These are phyloP conservation scores for Scaptomyza graminum DNA, from an alignment of 1,140 invertebrate species.

Conservation along the genomic window DNA sequence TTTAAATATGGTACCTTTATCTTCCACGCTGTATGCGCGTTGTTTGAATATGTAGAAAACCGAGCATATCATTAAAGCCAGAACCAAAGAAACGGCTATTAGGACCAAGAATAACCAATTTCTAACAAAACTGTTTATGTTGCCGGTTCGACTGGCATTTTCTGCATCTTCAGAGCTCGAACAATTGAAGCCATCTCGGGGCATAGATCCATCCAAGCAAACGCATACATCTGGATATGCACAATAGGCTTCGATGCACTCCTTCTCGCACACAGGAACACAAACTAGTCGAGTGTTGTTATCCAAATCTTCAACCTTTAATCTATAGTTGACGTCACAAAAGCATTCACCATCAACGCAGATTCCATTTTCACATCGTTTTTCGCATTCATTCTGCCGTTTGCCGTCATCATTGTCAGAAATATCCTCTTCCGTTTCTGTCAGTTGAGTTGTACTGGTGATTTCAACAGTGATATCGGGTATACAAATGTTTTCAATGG, in stretches of 20 bases:
- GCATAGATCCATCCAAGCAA: constrained; percentile 38
- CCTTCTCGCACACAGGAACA: constrained; percentile 43
- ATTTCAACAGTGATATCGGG: not conserved
- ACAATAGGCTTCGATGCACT: constrained; percentile 54
- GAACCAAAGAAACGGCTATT: constrained; percentile 1
- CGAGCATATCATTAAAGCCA: constrained; percentile 37
- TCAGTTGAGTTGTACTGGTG: not conserved
- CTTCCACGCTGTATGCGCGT: constrained; percentile 39
- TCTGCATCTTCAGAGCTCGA: not conserved
- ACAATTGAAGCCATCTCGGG: constrained; percentile 31
- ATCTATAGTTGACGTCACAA: constrained; percentile 36
- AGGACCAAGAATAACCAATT: constrained; percentile 34
- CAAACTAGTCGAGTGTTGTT: constrained; percentile 21
- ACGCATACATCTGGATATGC: constrained; percentile 37
- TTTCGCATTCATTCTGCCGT: not conserved
- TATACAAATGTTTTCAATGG: constrained; percentile 9
- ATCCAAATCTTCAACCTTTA: constrained; percentile 8
- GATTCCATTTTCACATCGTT: constrained; percentile 52
- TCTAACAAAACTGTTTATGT: not conserved
- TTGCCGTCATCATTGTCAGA: not conserved
- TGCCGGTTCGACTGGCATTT: not conserved
- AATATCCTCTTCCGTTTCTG: too few relatives aligned
- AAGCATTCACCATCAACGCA: constrained; percentile 39
- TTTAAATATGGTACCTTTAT: constrained; percentile 34
- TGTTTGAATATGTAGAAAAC: constrained; percentile 46